Base-by-base conservation (phyloP, 2,797 vertebrate species). In the Halcyon smyrnensis region DNA sequence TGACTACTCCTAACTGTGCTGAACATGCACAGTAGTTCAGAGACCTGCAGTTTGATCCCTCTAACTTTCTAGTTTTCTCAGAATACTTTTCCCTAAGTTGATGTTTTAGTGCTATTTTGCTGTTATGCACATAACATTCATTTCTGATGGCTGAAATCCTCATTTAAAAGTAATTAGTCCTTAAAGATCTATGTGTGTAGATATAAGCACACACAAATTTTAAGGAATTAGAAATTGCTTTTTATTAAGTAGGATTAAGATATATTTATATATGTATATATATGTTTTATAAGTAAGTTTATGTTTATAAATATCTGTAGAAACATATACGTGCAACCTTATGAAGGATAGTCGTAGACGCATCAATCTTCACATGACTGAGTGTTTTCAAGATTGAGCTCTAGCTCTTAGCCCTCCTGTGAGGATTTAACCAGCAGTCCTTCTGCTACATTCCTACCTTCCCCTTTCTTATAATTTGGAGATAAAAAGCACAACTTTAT, bases 261-360 rank as follows among this genome's bases (percentile, higher is more conserved):
- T 39, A 45, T 19, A 39, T 57, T 5, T 24, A 4, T 9, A 3
- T 32, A 36, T 37, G 6, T 41, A 2, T 9, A 6, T 36, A 1
- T n/a, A 15, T 67, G 25, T 34, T 70, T 59, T 36, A 4, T 10
- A 16, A 24, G 13, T 5, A 3, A 30, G 6, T 39, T 27, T 60
- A 8, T 30, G 12, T 51, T 87, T 51, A 43, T 60, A 60, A 78
- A 32, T 39, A 80, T 7, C 6, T 74, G 3, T 8, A 30, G 12
- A 53, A 51, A 12, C 5, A 18, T 1, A 11, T 7, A 4, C 0
- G 3, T 30, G 12, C 64, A 80, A 50, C 32, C 12, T 62, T 32
- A 17, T 2, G 15, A 39, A 46, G 43, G 28, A 4, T 2, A 34
- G 41, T 14, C 41, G 7, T 0, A 12, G 25, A 34, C 54, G 11